These are phyloP conservation scores for Chrysolina americana DNA, from an alignment of 2,888 invertebrate species.

Conservation along the genomic window DNA sequence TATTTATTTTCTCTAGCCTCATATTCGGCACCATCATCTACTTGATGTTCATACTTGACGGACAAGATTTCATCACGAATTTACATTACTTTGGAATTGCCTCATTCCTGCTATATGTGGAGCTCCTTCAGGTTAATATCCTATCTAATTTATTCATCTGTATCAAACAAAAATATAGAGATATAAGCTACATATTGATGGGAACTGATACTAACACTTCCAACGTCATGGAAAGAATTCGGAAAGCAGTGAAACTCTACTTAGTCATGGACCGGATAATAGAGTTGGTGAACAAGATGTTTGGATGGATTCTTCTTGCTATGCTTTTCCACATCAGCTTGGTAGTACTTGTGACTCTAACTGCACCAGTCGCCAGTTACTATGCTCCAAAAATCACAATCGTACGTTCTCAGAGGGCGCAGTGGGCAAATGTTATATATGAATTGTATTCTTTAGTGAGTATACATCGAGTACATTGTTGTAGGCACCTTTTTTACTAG, in stretches of 20 bases:
- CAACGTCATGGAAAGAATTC: slow-evolving; percentile 2
- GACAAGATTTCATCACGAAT: background rate
- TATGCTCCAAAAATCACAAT: background rate
- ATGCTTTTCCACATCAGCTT: background rate
- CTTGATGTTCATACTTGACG: background rate
- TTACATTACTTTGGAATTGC: background rate
- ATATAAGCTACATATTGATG: slow-evolving; percentile 13
- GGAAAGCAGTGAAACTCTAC: slow-evolving; percentile 13
- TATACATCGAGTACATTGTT: background rate
- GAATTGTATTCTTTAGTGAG: background rate
- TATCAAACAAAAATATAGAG: slow-evolving; percentile 8
- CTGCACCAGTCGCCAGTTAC: background rate
- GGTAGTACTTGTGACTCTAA: background rate
- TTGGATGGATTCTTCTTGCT: slow-evolving; percentile 13
- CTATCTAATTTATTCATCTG: slow-evolving; percentile 9
- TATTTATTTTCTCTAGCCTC: background rate
- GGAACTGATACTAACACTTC: background rate
- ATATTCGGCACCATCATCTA: background rate
- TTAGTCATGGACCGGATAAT: slow-evolving; percentile 2
- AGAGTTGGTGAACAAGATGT: slow-evolving; percentile 9
- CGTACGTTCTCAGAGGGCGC: background rate
- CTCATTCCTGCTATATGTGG: background rate
- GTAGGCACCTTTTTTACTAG: too few relatives aligned
- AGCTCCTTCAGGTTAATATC: background rate
- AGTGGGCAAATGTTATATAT: background rate